Evolutionary conservation across 2,113 vertebrate species (phyloP).

Genomic region (Prionailurus bengalensis): DNA sequence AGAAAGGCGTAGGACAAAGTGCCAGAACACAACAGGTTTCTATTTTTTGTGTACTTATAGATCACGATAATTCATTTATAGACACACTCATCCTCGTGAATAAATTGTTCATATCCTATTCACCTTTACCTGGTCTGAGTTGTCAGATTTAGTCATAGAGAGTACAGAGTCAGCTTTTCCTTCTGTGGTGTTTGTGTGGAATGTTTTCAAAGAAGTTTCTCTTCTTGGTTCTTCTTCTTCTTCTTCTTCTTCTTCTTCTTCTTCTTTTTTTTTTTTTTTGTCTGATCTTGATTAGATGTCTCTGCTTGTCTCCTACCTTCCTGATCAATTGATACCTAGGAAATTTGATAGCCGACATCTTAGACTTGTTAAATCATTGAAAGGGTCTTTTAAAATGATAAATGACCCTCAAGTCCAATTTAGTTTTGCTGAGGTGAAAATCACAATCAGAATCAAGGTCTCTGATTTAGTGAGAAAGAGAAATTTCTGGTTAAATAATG

Average conservation of each 20-base stretch:
- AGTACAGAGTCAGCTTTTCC: not conserved
- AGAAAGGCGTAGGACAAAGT: not conserved
- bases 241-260: too few relatives aligned
- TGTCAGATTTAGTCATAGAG: not conserved
- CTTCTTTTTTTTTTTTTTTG: not conserved
- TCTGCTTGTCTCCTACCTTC: not conserved
- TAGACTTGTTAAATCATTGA: not conserved
- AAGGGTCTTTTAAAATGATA: constrained; percentile 1
- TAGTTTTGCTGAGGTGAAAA: constrained; percentile 12
- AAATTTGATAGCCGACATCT: not conserved
- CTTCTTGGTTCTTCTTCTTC: not conserved
- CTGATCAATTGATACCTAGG: not conserved
- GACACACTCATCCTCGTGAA: not conserved
- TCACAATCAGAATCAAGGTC: not conserved
- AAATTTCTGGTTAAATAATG: not conserved
- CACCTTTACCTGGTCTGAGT: not conserved
- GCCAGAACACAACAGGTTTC: not conserved
- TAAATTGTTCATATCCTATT: not conserved
- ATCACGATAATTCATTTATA: not conserved
- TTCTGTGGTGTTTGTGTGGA: not conserved
- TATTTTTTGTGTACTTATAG: not conserved
- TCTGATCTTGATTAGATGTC: not conserved
- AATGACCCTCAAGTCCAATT: not conserved
- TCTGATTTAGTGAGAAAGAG: not conserved
- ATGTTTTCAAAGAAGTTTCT: constrained; percentile 9